Conservation (phyloP, 2,113 vertebrate species). For the Paracanthobrama guichenoti region DNA sequence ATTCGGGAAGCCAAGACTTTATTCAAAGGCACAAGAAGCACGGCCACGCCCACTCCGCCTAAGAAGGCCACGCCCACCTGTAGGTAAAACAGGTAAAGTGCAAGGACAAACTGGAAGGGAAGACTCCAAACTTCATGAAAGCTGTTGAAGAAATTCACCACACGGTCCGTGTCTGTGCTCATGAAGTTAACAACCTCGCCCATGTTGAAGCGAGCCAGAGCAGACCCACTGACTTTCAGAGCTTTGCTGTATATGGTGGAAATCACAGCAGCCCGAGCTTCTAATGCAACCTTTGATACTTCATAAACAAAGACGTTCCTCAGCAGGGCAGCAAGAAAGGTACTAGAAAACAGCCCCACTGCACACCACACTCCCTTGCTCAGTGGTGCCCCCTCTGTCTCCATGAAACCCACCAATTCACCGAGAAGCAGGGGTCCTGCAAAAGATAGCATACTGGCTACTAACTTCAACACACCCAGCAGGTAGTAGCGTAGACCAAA, state of each 20-base stretch:
- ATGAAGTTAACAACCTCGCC: constrained; percentile 93
- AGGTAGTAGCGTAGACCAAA: constrained; percentile 83
- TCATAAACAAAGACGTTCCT: constrained; percentile 85
- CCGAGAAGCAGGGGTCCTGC: constrained; percentile 88
- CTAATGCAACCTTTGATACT: constrained; percentile 81
- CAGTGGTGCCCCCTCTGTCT: constrained; percentile 79
- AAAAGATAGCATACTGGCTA: constrained; percentile 79
- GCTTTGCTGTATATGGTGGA: constrained; percentile 86
- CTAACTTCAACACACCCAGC: constrained; percentile 85
- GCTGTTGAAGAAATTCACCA: constrained; percentile 87
- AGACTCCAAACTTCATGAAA: constrained; percentile 96
- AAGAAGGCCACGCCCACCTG: constrained; percentile 92
- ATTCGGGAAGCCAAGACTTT: constrained; percentile 87
- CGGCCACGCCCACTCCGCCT: constrained; percentile 81
- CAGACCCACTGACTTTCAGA: constrained; percentile 76
- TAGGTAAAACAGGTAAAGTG: constrained; percentile 89
- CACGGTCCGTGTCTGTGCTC: constrained; percentile 85
- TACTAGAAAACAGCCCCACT: constrained; percentile 81
- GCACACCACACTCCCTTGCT: constrained; percentile 82
- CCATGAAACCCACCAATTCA: constrained; percentile 87
- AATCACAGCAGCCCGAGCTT: constrained; percentile 80
- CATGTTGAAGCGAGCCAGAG: constrained; percentile 73
- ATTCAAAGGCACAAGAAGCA: constrained; percentile 91
- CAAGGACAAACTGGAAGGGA: constrained; percentile 83
- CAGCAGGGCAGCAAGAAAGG: constrained; percentile 80